Conservation (phyloP, 1,140 invertebrate species). For the Lamellibrachia luymesi region DNA sequence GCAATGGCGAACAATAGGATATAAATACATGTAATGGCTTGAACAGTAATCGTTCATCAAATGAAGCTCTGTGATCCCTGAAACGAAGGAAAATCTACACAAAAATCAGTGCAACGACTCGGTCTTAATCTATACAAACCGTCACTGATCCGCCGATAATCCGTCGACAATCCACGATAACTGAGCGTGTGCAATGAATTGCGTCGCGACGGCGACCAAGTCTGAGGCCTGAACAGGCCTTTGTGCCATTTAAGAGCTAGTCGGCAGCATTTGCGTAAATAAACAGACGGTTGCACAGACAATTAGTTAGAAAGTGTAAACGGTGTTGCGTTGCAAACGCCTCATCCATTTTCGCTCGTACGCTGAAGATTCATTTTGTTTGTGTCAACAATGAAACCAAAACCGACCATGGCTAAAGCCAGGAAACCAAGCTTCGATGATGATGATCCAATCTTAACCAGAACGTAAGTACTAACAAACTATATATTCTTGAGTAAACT, state of each 20-base stretch:
- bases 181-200: not conserved
- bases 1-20: not conserved
- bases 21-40: not conserved
- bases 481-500: no score
- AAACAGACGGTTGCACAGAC: not conserved
- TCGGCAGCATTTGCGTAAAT: not conserved
- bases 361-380: not conserved
- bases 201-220: not conserved
- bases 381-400: not conserved
- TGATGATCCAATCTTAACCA: no score
- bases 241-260: not conserved
- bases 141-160: not conserved
- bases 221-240: not conserved
- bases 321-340: not conserved
- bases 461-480: no score
- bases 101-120: not conserved
- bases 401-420: no score
- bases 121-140: not conserved
- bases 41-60: not conserved
- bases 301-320: not conserved
- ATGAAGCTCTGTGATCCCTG: not conserved
- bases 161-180: not conserved
- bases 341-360: not conserved
- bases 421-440: no score
- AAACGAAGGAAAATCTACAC: not conserved